Evolutionary conservation across 1,140 invertebrate genomes (phyloP).

Genomic region (Pentalonia nigronervosa): DNA sequence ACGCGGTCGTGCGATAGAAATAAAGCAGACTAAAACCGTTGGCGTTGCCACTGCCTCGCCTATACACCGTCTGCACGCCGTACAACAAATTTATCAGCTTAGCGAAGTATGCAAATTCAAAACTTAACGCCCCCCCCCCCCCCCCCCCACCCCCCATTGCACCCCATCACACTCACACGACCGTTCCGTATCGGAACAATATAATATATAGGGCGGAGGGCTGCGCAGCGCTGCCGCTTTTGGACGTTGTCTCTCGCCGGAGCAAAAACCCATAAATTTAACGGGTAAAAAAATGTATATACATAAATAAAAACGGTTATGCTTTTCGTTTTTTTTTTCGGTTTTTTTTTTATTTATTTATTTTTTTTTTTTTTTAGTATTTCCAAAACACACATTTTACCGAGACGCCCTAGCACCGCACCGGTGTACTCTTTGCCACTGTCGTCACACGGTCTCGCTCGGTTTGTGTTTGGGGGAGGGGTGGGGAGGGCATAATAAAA

Average conservation of each 20-base stretch:
- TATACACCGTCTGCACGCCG: background rate
- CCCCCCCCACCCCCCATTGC: too few relatives aligned
- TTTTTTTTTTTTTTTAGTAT: constrained; percentile 31
- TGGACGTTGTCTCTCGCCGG: constrained; percentile 27
- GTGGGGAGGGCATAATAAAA: background rate
- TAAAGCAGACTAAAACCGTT: constrained; percentile 24
- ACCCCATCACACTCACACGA: background rate
- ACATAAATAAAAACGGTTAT: constrained; percentile 13
- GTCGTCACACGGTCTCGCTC: background rate
- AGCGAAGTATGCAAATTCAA: constrained; percentile 56
- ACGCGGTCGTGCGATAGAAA: background rate
- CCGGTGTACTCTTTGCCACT: background rate
- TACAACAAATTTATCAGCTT: constrained; percentile 54
- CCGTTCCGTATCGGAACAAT: background rate
- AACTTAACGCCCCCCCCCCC: constrained; percentile 20
- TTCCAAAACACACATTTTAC: constrained; percentile 44
- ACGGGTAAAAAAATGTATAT: background rate
- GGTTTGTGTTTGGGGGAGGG: background rate
- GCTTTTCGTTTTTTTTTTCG: background rate
- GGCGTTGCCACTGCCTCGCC: background rate
- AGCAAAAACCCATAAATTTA: constrained; percentile 42
- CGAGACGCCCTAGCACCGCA: background rate
- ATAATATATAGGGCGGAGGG: background rate
- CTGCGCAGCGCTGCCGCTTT: background rate
- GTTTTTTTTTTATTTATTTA: too few relatives aligned